phyloP scores from a whole-genome alignment of 2,113 vertebrate genomes.

The Bubalus kerabau region DNA sequence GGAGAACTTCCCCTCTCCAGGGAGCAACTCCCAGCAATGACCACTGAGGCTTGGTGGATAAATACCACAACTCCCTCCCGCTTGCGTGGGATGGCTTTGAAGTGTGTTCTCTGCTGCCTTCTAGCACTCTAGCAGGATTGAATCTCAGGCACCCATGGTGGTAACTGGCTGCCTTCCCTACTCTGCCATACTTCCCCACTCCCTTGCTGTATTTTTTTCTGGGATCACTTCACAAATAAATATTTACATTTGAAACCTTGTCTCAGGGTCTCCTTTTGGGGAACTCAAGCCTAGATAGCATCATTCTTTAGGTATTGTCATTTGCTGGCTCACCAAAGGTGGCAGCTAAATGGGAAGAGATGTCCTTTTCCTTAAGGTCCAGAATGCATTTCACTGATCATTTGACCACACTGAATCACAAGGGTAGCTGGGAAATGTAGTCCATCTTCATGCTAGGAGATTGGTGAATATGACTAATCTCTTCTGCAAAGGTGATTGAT shows the following conservation, averaged over 20 bases:
- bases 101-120: background rate
- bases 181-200: background rate
- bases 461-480: background rate
- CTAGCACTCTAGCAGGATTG: background rate
- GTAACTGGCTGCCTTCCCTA: background rate
- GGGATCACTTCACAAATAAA: background rate
- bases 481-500: background rate
- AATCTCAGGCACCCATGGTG: background rate
- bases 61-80: background rate
- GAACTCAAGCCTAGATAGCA: background rate
- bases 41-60: background rate
- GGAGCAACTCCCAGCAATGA: background rate
- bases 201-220: background rate
- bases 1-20: background rate
- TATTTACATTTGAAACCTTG: background rate
- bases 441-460: background rate
- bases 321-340: background rate
- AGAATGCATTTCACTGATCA: background rate
- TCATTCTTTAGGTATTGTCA: background rate
- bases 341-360: background rate
- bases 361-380: background rate
- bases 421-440: constrained; percentile 28
- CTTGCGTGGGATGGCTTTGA: background rate
- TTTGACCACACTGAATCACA: background rate
- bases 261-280: background rate